A percentile compares a stretch with the other conserved stretches of the same genome.
Evolutionary conservation across 2,113 vertebrate species (phyloP).

Genomic region (Pantherophis guttatus): DNA sequence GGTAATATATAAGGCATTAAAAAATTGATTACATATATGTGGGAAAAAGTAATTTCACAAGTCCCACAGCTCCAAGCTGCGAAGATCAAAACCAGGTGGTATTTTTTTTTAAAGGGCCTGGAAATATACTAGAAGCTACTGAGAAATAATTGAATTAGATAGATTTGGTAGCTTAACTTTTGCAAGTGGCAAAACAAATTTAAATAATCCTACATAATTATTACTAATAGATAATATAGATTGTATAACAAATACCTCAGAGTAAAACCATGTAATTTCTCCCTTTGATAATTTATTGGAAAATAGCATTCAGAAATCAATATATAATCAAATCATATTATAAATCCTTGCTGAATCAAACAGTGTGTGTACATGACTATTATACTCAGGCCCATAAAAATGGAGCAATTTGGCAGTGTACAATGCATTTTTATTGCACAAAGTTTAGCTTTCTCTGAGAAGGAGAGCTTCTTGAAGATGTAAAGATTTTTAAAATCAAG

Average conservation of each 20-base stretch:
- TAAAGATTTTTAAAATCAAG: neutral
- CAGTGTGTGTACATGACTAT: neutral
- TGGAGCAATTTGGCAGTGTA: neutral
- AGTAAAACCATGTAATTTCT: neutral
- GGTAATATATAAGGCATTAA: neutral
- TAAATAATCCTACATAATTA: neutral
- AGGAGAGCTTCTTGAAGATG: neutral
- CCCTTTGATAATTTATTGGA: neutral
- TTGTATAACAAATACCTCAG: neutral
- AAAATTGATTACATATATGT: neutral
- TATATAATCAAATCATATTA: neutral
- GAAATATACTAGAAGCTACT: neutral
- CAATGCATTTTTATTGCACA: neutral
- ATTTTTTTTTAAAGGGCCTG: neutral
- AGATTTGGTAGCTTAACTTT: neutral
- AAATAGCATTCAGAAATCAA: neutral
- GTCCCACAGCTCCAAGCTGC: neutral
- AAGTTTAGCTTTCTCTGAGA: neutral
- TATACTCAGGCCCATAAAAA: neutral
- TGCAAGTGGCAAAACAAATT: neutral
- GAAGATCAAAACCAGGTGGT: neutral
- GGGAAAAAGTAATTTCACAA: neutral
- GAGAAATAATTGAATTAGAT: neutral
- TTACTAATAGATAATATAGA: neutral
- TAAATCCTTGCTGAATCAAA: neutral